These are phyloP conservation scores for Trissolcus basalis DNA, from an alignment of 1,140 invertebrate species.

Conservation along the genomic window DNA sequence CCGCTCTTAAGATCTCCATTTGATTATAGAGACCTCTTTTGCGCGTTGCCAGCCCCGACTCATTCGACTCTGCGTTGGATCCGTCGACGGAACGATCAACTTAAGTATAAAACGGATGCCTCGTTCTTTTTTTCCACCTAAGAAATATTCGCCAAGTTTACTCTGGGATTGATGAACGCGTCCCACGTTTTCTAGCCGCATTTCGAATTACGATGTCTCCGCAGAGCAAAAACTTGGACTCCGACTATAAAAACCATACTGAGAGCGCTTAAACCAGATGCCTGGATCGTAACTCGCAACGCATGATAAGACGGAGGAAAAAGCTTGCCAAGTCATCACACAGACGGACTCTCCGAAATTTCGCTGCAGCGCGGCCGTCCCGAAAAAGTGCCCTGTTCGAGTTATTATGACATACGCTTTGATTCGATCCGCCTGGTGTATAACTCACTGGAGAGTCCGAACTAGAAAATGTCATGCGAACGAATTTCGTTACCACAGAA, in stretches of 20 bases:
- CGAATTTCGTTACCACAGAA: slow-evolving; percentile 28
- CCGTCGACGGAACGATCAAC: slow-evolving; percentile 3
- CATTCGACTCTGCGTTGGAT: slow-evolving; percentile 36
- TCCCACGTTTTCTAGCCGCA: slow-evolving; percentile 30
- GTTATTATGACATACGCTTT: slow-evolving; percentile 45
- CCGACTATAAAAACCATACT: slow-evolving; percentile 52
- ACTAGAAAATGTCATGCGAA: slow-evolving; percentile 41
- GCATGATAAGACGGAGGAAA: slow-evolving; percentile 49
- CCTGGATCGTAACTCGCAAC: slow-evolving; percentile 47
- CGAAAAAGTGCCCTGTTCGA: slow-evolving; percentile 27
- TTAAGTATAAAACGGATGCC: slow-evolving; percentile 25
- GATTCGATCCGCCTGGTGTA: slow-evolving; percentile 31
- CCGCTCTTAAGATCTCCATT: slow-evolving; percentile 47
- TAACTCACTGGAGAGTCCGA: slow-evolving; percentile 16
- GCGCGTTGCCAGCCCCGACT: slow-evolving; percentile 9
- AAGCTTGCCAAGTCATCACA: not conserved
- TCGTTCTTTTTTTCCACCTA: not conserved
- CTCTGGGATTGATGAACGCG: slow-evolving; percentile 42
- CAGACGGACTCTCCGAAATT: no score
- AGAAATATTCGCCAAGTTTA: slow-evolving; percentile 30
- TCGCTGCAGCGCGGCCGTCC: slow-evolving; percentile 1
- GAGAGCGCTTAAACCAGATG: slow-evolving; percentile 51
- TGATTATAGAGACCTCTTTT: slow-evolving; percentile 46
- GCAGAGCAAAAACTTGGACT: slow-evolving; percentile 31
- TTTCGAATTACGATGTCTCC: slow-evolving; percentile 43